A percentile compares a stretch with the other conserved stretches of the same genome.
Evolutionary conservation across 2,797 vertebrate genomes (phyloP).

Genomic region (Rhinogobio ventralis): DNA sequence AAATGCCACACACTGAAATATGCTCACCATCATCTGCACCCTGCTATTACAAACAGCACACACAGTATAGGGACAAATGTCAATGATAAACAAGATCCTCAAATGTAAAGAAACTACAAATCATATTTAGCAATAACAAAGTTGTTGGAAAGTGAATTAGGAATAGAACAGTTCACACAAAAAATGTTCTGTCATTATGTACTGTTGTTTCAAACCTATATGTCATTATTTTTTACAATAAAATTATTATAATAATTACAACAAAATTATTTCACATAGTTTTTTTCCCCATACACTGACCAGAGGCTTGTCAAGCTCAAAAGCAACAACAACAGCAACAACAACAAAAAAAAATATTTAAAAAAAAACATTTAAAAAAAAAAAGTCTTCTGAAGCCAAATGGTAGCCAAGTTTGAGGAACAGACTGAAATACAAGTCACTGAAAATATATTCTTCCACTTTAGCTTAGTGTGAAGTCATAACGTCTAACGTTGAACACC

Average conservation of each 20-base stretch:
- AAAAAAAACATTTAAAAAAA: background rate
- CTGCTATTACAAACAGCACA: slow-evolving; percentile 26
- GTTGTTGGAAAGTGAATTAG: background rate
- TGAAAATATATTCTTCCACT: background rate
- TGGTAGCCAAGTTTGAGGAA: background rate
- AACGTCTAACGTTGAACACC: background rate
- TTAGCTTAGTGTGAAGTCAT: background rate
- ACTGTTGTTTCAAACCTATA: background rate
- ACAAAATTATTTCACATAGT: background rate
- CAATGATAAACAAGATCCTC: background rate
- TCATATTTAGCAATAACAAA: background rate
- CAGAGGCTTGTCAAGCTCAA: background rate
- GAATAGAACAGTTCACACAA: background rate
- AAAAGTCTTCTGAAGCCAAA: background rate
- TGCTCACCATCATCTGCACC: background rate
- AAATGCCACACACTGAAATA: slow-evolving; percentile 33
- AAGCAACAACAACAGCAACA: background rate
- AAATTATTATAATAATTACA: background rate
- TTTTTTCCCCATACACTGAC: background rate
- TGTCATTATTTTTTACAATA: background rate
- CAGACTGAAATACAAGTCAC: background rate
- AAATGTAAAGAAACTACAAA: background rate
- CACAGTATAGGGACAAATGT: background rate
- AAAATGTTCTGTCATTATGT: background rate
- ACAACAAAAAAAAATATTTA: no score